Base-by-base conservation (phyloP, 2,113 vertebrate genomes). In the Lepus europaeus region DNA sequence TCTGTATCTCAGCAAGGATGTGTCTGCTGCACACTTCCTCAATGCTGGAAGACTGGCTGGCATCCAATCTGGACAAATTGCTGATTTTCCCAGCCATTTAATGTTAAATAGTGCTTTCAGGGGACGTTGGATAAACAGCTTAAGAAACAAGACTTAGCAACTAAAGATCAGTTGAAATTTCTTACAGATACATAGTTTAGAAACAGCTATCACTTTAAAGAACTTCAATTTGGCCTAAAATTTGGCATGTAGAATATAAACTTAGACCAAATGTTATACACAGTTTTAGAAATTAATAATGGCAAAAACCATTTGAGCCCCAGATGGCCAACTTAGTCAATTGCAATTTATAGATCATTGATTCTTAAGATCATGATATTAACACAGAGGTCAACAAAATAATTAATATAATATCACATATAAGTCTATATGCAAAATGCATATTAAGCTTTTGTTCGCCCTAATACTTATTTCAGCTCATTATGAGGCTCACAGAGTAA, bases 1-100 rank as follows among this genome's bases (percentile, higher is more conserved):
- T 95, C 64, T 68, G 56, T 39, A 51, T 93, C 73, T 90, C 70
- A 78, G 39, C 72, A 31, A 33, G 22, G 39, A 89, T 84, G 49
- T 94, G 39, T 91, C 89, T 93, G 27, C 33, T 33, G 79, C 91
- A 22, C 56, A 70, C 53, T 78, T 89, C 45, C 25, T 97, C 90
- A 82, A 1, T 79, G 45, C 69, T 88, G 66, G 33, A 20, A 94
- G 56, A 31, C 87, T 90, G 77, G 39, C 72, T 93, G 81, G 78
- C 93, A 86, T 94, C 69, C 90, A 96, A 33, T 64, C 33, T 82
- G 20, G 73, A 91, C 56, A 90, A 96, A 88, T 79, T 68, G 73
- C 93, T 94, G 81, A 90, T 86, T 81, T 96, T 81, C 81, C 88
- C 73, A 91, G 45, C 64, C 82, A 88, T 19, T 63, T 83, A 79